phyloP scores from a whole-genome alignment of 92 coral and sea anemone genomes.

The Heliopora coerulea region DNA sequence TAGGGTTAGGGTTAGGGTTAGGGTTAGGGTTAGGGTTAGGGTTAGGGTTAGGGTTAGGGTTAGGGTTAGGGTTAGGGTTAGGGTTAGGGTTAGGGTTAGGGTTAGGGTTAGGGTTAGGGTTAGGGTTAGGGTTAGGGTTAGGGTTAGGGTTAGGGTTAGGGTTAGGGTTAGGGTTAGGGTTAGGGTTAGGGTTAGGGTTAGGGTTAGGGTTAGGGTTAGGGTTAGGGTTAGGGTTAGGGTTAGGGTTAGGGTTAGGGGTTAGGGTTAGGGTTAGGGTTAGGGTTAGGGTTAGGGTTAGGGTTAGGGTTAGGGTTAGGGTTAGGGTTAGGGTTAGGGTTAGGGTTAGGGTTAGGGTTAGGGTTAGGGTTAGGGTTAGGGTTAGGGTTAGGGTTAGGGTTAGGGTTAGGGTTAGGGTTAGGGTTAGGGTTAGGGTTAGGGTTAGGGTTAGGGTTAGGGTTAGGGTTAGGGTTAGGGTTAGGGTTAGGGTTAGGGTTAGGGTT shows the following conservation, averaged over 20 bases:
- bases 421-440: conserved; percentile 44
- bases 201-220: conserved; percentile 28
- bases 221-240: conserved; percentile 36
- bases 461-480: conserved; percentile 34
- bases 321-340: conserved; percentile 15
- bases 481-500: conserved; percentile 25
- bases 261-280: conserved; percentile 52
- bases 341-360: conserved; percentile 39
- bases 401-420: conserved; percentile 49
- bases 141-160: conserved; percentile 46
- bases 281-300: conserved; percentile 52
- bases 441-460: conserved; percentile 43
- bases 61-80: conserved; percentile 25
- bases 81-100: conserved; percentile 40
- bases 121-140: conserved; percentile 52
- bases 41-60: conserved; percentile 26
- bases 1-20: conserved; percentile 50
- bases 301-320: conserved; percentile 48
- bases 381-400: conserved; percentile 51
- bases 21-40: conserved; percentile 23
- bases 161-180: conserved; percentile 42
- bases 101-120: conserved; percentile 46
- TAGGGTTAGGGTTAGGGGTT: conserved; percentile 18
- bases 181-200: conserved; percentile 41
- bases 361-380: conserved; percentile 44